Percentiles rank a stretch among this genome's conserved stretches.
Conservation (phyloP, 2,888 invertebrate species). For the Zygaena filipendulae region DNA sequence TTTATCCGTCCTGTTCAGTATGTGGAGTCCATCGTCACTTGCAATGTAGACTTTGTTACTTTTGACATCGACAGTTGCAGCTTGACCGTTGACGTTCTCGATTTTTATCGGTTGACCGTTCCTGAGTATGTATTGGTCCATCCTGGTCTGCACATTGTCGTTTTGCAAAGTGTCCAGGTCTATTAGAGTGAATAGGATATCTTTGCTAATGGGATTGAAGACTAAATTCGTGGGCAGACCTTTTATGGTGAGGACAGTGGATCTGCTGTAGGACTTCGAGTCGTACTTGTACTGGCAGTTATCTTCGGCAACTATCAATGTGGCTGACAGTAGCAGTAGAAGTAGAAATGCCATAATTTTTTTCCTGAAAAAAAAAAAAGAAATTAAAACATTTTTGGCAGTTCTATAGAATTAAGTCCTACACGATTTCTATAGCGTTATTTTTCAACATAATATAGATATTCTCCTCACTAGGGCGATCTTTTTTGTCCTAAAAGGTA, state of each 20-base stretch:
- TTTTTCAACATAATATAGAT: no score
- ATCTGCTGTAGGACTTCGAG: conserved; percentile 29
- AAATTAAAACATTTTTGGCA: no score
- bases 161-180: conserved; percentile 47
- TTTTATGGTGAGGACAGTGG: conserved; percentile 40
- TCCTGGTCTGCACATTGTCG: conserved; percentile 51
- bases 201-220: conserved; percentile 34
- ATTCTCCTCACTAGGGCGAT: no score
- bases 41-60: conserved; percentile 45
- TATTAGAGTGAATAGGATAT: conserved; percentile 47
- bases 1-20: conserved; percentile 36
- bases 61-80: conserved; percentile 40
- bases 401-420: no score
- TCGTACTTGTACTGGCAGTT: conserved; percentile 39
- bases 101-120: conserved; percentile 39
- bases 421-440: no score
- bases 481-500: no score
- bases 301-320: conserved; percentile 30
- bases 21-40: conserved; percentile 40
- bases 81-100: conserved; percentile 45
- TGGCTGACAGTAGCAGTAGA: conserved; percentile 28
- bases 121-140: conserved; percentile 51
- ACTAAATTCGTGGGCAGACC: conserved; percentile 53
- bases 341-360: conserved; percentile 38
- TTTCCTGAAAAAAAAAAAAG: conserved; percentile 20